These are phyloP conservation scores for Rhopalosiphum nymphaeae DNA, from an alignment of 2,888 invertebrate genomes.

Conservation along the genomic window DNA sequence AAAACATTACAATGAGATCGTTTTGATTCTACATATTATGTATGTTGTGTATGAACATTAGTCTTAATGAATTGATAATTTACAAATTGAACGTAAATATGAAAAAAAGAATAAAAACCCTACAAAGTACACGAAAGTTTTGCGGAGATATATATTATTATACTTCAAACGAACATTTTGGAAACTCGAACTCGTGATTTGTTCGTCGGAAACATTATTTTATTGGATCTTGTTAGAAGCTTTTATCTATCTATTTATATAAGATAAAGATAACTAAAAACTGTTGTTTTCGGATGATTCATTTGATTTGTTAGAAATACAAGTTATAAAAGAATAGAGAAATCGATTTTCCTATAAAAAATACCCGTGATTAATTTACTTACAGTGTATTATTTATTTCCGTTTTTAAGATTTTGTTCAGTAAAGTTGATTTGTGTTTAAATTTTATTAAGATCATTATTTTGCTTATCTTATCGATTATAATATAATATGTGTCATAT, in stretches of 20 bases:
- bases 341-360: background rate
- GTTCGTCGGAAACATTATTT: background rate
- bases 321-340: slow-evolving; percentile 7
- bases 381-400: background rate
- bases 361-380: background rate
- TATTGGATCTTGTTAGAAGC: slow-evolving; percentile 11
- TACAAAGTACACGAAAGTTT: background rate
- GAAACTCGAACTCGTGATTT: slow-evolving; percentile 19
- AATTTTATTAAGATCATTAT: background rate
- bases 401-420: background rate
- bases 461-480: background rate
- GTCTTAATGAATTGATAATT: background rate
- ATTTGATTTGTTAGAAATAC: slow-evolving; percentile 10
- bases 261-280: background rate
- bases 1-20: background rate
- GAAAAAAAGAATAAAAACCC: background rate
- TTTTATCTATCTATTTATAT: background rate
- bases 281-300: background rate
- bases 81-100: background rate
- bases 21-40: background rate
- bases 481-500: background rate
- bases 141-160: background rate
- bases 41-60: background rate
- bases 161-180: slow-evolving; percentile 17
- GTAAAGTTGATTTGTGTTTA: background rate